Evolutionary conservation across 2,888 invertebrate genomes (phyloP).

Genomic region (Cerastis leucographa): DNA sequence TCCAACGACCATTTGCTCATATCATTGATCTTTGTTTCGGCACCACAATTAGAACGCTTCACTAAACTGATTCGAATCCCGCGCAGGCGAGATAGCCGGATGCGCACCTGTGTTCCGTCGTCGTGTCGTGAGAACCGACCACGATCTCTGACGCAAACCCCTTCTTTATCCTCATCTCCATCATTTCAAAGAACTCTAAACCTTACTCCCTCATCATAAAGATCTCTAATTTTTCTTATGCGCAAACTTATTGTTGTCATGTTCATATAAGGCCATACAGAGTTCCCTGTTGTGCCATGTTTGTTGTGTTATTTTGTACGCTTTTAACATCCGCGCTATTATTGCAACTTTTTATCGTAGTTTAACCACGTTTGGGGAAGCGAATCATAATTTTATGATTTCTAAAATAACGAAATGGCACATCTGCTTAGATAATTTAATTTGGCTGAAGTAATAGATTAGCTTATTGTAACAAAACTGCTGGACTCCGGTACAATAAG

Average conservation of each 20-base stretch:
- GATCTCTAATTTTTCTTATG: constrained; percentile 34
- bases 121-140: constrained; percentile 84
- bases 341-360: constrained; percentile 84
- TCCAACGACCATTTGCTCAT: constrained; percentile 52
- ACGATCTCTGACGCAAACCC: constrained; percentile 75
- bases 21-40: constrained; percentile 73
- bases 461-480: too few species aligned
- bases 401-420: background rate
- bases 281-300: constrained; percentile 78
- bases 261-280: constrained; percentile 79
- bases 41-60: constrained; percentile 80
- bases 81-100: constrained; percentile 85
- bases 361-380: constrained; percentile 71
- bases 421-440: background rate
- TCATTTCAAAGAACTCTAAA: constrained; percentile 46
- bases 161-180: constrained; percentile 62
- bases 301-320: constrained; percentile 89
- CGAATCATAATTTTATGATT: constrained; percentile 20
- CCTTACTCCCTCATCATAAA: constrained; percentile 54
- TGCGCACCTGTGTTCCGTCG: constrained; percentile 86
- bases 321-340: constrained; percentile 88
- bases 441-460: background rate
- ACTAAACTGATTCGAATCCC: constrained; percentile 82
- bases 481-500: too few species aligned
- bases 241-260: constrained; percentile 60